Evolutionary conservation across 2,888 invertebrate species (phyloP).

Genomic region (Cheilosia soror): DNA sequence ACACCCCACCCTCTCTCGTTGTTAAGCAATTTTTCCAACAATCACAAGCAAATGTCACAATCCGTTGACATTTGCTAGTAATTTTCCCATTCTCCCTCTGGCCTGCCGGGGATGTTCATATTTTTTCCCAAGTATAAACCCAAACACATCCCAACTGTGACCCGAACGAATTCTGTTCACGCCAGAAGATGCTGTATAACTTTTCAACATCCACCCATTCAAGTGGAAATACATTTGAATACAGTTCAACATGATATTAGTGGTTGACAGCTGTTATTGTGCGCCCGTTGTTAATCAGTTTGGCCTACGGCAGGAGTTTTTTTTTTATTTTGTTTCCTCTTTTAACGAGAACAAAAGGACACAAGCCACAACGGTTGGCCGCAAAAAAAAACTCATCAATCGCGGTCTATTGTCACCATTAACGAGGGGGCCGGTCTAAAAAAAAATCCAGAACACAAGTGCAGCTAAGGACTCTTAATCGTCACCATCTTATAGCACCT

Average conservation of each 20-base stretch:
- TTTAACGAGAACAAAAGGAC: conserved; percentile 60
- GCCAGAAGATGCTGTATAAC: conserved; percentile 45
- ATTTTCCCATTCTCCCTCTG: conserved; percentile 53
- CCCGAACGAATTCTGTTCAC: conserved; percentile 69
- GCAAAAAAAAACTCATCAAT: conserved; percentile 60
- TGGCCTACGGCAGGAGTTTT: conserved; percentile 79
- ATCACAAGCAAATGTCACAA: conserved; percentile 71
- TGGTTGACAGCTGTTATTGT: conserved; percentile 74
- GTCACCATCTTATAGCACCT: conserved; percentile 34
- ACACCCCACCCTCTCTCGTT: conserved; percentile 22
- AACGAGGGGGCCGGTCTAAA: conserved; percentile 12
- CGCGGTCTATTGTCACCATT: conserved; percentile 35
- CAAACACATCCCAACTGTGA: conserved; percentile 69
- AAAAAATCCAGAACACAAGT: conserved; percentile 27
- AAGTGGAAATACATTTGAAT: conserved; percentile 74
- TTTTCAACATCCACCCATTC: conserved; percentile 59
- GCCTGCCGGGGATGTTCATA: conserved; percentile 30
- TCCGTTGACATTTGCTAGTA: conserved; percentile 67
- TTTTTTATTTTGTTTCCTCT: conserved; percentile 12
- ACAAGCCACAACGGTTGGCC: conserved; percentile 37
- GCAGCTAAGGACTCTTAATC: conserved; percentile 26
- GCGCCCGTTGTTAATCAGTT: conserved; percentile 82
- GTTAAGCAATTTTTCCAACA: conserved; percentile 51
- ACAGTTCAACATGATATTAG: conserved; percentile 75
- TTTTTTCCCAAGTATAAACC: conserved; percentile 64